Evolutionary conservation across 2,797 vertebrate species (phyloP).

Genomic region (Ataeniobius toweri): DNA sequence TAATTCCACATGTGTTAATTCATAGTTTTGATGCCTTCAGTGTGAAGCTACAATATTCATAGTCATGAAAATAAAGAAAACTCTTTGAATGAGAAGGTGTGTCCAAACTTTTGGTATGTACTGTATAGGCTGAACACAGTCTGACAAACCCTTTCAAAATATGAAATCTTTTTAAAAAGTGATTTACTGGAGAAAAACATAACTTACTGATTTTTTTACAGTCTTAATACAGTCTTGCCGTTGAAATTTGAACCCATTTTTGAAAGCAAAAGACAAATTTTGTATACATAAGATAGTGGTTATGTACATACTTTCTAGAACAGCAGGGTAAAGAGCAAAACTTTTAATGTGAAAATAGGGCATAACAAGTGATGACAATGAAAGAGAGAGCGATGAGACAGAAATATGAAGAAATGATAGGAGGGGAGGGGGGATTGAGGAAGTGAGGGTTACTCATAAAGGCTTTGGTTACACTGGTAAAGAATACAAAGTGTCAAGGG

Average conservation of each 20-base stretch:
- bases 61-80: too few relatives aligned
- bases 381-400: conserved; percentile 53
- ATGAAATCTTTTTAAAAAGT: too few relatives aligned
- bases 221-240: not conserved
- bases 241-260: not conserved
- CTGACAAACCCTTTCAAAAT: too few relatives aligned
- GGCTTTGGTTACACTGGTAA: conserved; percentile 72
- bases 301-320: not conserved
- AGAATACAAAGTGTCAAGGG: conserved; percentile 75
- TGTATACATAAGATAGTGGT: not conserved
- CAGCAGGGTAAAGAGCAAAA: conserved; percentile 34
- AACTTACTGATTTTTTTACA: too few relatives aligned
- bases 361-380: conserved; percentile 51
- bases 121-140: too few relatives aligned
- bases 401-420: conserved; percentile 42
- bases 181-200: too few relatives aligned
- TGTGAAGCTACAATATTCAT: too few relatives aligned
- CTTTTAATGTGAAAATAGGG: conserved; percentile 66
- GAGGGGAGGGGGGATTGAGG: conserved; percentile 45
- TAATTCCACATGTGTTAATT: too few relatives aligned
- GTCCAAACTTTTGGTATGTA: too few relatives aligned
- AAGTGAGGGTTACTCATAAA: conserved; percentile 56
- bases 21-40: too few relatives aligned
- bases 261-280: not conserved
- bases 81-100: too few relatives aligned